Percentiles rank a stretch among this genome's conserved stretches.
Conservation (phyloP, 1,140 invertebrate genomes). For the Zophobas morio region DNA sequence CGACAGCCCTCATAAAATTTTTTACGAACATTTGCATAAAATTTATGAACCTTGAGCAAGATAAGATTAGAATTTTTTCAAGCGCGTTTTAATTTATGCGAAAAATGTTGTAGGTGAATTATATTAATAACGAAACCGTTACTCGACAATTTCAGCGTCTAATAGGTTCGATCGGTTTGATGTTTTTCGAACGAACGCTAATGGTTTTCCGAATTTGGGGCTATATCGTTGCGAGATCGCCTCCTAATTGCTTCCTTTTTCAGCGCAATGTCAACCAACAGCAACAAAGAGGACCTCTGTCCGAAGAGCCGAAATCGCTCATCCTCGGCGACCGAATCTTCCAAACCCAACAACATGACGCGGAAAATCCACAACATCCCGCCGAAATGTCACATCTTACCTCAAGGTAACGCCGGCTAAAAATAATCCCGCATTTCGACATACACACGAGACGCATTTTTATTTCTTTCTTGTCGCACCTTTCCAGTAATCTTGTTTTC, state of each 20-base stretch:
- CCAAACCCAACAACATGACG: constrained; percentile 74
- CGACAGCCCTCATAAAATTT: too few species aligned
- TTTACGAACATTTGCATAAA: too few species aligned
- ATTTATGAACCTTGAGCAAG: too few species aligned
- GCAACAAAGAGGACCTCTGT: constrained; percentile 72
- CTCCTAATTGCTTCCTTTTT: constrained; percentile 54
- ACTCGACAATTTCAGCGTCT: too few species aligned
- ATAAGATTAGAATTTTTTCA: too few species aligned
- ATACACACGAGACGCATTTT: background rate
- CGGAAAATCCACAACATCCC: constrained; percentile 20
- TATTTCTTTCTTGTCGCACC: background rate
- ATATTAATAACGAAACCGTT: too few species aligned
- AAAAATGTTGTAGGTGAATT: too few species aligned
- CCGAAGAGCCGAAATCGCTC: constrained; percentile 79
- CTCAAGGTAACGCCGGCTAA: constrained; percentile 52
- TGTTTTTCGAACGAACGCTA: too few species aligned
- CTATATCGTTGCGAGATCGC: background rate
- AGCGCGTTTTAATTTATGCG: too few species aligned
- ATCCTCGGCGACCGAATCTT: constrained; percentile 81
- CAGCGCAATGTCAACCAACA: constrained; percentile 79
- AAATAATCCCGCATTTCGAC: constrained; percentile 10
- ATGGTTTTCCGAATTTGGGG: too few species aligned
- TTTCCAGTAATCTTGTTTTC: constrained; percentile 24
- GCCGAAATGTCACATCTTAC: constrained; percentile 48
- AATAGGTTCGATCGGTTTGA: too few species aligned